Evolutionary conservation across 2,113 vertebrate species (phyloP), one percentile per base, ranked within the genome.

Genomic region (Cavia aperea): DNA sequence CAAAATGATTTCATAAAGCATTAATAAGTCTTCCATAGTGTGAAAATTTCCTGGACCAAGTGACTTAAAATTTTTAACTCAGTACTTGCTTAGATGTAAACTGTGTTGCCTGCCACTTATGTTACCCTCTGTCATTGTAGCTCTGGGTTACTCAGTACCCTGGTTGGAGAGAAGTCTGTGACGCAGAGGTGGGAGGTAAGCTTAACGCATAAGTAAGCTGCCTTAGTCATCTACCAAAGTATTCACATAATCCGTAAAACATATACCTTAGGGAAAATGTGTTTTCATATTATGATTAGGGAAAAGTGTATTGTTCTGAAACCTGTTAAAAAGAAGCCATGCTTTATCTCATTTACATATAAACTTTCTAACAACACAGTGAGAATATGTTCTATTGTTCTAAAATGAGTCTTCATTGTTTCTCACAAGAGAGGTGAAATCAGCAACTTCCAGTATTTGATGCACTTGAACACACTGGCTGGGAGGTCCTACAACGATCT

Each of bases 391-490:
- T 81, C 87, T 54, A 4, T 83, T 93, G 7, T 81, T 90, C 33
- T 70, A 23, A 96, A 96, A 65, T 81, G 15, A 94, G 93, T 96
- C 18, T 95, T 89, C 94, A 6, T 89, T 97, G 23, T 97, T 73
- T 98, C 96, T 95, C 23, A 88, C 94, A 96, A 99, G 99, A 98
- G 99, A 98, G 99, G 99, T 93, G 99, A 99, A 97, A 99, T 99
- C 98, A 99, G 99, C 97, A 99, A 99, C 96, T 99, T 99, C 98
- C 99, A 99, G 97, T 99, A 99, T 95, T 96, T 99, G 97, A 99
- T 99, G 99, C 99, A 99, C 96, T 98, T 99, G 88, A 99, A 99
- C 97, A 99, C 99, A 0, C 94, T 99, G 97, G 99, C 99, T 0
- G 99, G 99, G 56, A 98, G 99, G 92, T 99, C 99, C 23, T 99